phyloP scores from a whole-genome alignment of 2,888 invertebrate genomes.

The Eulithis testata region DNA sequence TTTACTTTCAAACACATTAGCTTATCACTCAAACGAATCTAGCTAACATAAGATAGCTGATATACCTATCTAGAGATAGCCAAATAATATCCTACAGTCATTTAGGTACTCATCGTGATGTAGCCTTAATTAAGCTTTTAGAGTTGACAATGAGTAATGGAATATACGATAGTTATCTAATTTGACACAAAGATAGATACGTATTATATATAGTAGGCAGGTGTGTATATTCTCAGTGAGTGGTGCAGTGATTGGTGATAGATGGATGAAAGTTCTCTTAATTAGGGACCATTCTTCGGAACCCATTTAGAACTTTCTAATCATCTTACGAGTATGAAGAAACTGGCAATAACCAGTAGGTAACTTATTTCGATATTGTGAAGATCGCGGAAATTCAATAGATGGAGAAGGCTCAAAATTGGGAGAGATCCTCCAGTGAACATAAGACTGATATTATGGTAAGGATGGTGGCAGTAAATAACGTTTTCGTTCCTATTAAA shows the following conservation, averaged over 20 bases:
- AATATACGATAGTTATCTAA: constrained; percentile 55
- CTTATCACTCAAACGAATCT: constrained; percentile 22
- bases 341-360: too few relatives aligned
- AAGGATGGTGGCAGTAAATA: too few relatives aligned
- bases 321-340: too few relatives aligned
- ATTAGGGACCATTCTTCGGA: constrained; percentile 1
- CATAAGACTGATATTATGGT: too few relatives aligned
- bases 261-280: neutral
- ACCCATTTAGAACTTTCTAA: too few relatives aligned
- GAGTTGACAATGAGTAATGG: constrained; percentile 67
- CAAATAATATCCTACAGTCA: constrained; percentile 25
- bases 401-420: too few relatives aligned
- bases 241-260: neutral
- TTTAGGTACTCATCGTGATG: constrained; percentile 53
- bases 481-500: neutral
- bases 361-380: too few relatives aligned
- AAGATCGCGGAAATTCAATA: too few relatives aligned
- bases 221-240: neutral
- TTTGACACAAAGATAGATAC: constrained; percentile 22
- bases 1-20: neutral
- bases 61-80: neutral
- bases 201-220: neutral
- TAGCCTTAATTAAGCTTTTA: constrained; percentile 69
- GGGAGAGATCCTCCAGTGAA: too few relatives aligned
- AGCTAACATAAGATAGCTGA: constrained; percentile 13